Evolutionary conservation across 2,888 invertebrate genomes (phyloP).

Genomic region (Drosophila paucipuncta): DNA sequence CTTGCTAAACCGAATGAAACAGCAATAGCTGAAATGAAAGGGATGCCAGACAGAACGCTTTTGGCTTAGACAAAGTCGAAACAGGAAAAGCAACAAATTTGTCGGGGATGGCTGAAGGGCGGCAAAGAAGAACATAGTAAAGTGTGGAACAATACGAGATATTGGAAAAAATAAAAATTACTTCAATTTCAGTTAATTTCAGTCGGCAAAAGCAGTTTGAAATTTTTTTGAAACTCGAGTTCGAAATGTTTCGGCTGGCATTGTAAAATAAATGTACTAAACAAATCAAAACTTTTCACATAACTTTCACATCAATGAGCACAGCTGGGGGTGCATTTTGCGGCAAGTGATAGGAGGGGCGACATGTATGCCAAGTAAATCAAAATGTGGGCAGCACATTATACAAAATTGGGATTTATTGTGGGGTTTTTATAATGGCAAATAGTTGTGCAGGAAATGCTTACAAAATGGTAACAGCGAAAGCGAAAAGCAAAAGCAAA

Average conservation of each 20-base stretch:
- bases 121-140: conserved; percentile 14
- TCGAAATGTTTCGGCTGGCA: conserved; percentile 46
- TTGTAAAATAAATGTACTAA: conserved; percentile 74
- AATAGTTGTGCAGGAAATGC: conserved; percentile 59
- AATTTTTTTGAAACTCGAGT: conserved; percentile 23
- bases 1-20: conserved; percentile 46
- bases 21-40: conserved; percentile 35
- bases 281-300: conserved; percentile 82
- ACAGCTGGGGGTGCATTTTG: not conserved
- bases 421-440: conserved; percentile 60
- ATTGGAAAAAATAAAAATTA: conserved; percentile 55
- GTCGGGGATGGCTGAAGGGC: not conserved
- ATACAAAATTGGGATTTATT: conserved; percentile 51
- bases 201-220: conserved; percentile 37
- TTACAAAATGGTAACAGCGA: conserved; percentile 43
- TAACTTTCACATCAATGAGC: conserved; percentile 76
- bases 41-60: conserved; percentile 27
- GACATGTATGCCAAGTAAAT: conserved; percentile 61
- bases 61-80: conserved; percentile 35
- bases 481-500: conserved; percentile 31
- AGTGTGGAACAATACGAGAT: conserved; percentile 22
- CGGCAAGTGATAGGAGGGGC: not conserved
- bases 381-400: conserved; percentile 37
- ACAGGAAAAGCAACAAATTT: conserved; percentile 24
- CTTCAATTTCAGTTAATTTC: conserved; percentile 73